Percentiles rank a stretch among this genome's conserved stretches.
Evolutionary conservation across 2,113 vertebrate species (phyloP).

Genomic region (Corvus moneduloides): DNA sequence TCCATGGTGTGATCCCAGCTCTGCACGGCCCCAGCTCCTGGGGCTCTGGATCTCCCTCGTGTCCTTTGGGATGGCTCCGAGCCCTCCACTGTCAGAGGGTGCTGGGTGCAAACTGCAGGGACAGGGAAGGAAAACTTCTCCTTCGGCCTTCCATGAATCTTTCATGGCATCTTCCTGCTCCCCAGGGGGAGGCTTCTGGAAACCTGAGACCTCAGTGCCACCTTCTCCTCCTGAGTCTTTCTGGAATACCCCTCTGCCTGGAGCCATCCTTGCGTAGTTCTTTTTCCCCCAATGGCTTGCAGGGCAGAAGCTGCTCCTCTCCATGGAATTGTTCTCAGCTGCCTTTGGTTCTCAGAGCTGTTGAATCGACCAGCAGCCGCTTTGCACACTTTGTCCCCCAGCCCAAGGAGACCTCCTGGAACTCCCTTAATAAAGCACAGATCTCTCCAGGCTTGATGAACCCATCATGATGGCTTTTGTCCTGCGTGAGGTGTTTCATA

Average conservation of each 20-base stretch:
- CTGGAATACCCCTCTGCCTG: background rate
- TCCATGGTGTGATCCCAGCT: background rate
- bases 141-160: background rate
- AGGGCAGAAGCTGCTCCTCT: background rate
- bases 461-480: background rate
- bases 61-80: background rate
- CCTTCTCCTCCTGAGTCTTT: background rate
- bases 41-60: background rate
- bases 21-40: background rate
- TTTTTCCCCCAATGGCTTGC: rapidly evolving
- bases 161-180: background rate
- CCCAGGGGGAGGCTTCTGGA: background rate
- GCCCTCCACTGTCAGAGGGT: background rate
- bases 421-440: background rate
- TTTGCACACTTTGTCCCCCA: background rate
- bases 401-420: background rate
- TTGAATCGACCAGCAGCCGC: background rate
- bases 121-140: background rate
- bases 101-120: background rate
- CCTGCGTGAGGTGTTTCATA: background rate
- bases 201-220: background rate
- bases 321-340: background rate
- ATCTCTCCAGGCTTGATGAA: background rate
- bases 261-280: background rate
- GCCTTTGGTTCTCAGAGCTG: background rate